Percentiles rank a stretch among this genome's conserved stretches.
These are phyloP conservation scores for Octonoba sinensis DNA, from an alignment of 2,888 invertebrate genomes.

Conservation along the genomic window DNA sequence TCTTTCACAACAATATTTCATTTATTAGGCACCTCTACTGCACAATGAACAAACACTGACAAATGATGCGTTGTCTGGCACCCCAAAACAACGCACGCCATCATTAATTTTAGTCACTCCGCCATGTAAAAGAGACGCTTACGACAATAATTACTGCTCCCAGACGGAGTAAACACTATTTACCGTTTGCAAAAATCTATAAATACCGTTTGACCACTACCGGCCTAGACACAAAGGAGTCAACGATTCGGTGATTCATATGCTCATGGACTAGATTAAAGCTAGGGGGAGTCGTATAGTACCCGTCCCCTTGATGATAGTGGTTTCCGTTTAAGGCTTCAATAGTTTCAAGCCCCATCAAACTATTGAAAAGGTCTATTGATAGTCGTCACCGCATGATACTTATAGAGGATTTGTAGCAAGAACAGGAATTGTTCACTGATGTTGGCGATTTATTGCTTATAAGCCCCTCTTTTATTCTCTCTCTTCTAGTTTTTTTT, in stretches of 20 bases:
- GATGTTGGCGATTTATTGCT: no score
- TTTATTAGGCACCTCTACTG: background rate
- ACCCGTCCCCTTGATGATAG: background rate
- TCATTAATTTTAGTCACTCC: slow-evolving; percentile 50
- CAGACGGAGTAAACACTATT: slow-evolving; percentile 23
- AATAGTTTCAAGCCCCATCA: slow-evolving; percentile 5
- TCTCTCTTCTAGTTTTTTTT: no score
- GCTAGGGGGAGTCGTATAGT: background rate
- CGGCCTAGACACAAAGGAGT: background rate
- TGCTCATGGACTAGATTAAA: slow-evolving; percentile 11
- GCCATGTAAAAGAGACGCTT: slow-evolving; percentile 29
- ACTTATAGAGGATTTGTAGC: no score
- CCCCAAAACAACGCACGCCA: slow-evolving; percentile 15
- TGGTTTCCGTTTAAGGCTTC: slow-evolving; percentile 2
- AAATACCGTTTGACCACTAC: slow-evolving; percentile 40
- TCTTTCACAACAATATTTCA: background rate
- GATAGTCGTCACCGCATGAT: background rate
- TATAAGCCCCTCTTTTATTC: no score
- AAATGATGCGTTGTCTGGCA: slow-evolving; percentile 39
- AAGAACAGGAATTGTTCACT: no score
- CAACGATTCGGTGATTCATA: slow-evolving; percentile 34
- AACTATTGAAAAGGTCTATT: slow-evolving; percentile 1
- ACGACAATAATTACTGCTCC: slow-evolving; percentile 32
- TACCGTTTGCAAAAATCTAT: slow-evolving; percentile 40
- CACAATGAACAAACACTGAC: slow-evolving; percentile 46